phyloP scores from a whole-genome alignment of 2,113 vertebrate genomes.

The Dasypus novemcinctus region DNA sequence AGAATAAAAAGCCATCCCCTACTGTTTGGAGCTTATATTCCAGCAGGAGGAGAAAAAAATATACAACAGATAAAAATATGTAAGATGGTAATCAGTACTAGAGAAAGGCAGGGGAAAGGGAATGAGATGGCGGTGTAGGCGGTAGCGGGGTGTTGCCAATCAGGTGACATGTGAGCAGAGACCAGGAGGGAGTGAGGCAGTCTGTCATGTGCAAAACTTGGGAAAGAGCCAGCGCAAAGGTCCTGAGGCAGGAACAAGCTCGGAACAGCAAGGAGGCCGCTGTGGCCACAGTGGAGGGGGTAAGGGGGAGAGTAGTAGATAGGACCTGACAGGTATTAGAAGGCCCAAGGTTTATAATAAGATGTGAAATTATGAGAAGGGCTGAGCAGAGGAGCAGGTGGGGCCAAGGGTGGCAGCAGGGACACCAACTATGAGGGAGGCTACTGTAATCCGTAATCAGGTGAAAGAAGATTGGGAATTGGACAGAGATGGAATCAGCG shows the following conservation, averaged over 20 bases:
- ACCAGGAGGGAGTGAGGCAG: not conserved
- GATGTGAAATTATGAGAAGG: not conserved
- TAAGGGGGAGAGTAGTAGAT: rapidly evolving
- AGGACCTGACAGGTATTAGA: rapidly evolving
- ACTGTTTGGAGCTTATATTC: not conserved
- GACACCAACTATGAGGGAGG: not conserved
- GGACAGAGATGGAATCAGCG: not conserved
- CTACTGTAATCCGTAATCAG: too few relatives aligned
- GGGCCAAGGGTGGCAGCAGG: not conserved
- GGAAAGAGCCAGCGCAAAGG: not conserved
- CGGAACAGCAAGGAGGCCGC: not conserved
- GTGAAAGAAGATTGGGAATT: not conserved
- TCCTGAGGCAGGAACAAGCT: not conserved
- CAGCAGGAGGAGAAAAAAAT: not conserved
- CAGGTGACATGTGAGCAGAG: not conserved
- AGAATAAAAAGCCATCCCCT: not conserved
- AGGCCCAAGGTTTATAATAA: not conserved
- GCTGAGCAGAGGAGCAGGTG: not conserved
- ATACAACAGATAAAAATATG: not conserved
- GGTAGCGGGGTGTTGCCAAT: not conserved
- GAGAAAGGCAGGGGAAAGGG: not conserved
- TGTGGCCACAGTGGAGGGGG: not conserved
- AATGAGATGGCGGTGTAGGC: not conserved
- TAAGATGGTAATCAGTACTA: not conserved
- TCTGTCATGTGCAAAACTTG: not conserved